A percentile compares a stretch with the other conserved stretches of the same genome.
Evolutionary conservation across 2,113 vertebrate species (phyloP).

Genomic region (Tinamus guttatus): DNA sequence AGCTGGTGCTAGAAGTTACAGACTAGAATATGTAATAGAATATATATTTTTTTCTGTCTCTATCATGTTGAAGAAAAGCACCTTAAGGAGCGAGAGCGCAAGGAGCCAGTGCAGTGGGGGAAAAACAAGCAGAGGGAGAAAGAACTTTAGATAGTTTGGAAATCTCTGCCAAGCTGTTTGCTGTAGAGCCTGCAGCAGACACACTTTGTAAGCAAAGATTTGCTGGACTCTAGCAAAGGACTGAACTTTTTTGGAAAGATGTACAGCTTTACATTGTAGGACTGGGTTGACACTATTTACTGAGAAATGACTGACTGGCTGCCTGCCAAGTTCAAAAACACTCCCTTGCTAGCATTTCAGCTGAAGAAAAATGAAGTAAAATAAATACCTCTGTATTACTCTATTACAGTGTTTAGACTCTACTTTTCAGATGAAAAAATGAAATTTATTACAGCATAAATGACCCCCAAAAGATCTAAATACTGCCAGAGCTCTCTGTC

Average conservation of each 20-base stretch:
- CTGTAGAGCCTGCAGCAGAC: constrained; percentile 9
- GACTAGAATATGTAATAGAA: neutral
- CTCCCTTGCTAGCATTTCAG: constrained; percentile 40
- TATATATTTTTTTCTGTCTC: neutral
- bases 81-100: neutral
- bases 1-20: neutral
- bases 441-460: constrained; percentile 38
- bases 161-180: neutral
- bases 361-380: constrained; percentile 19
- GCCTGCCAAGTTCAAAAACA: constrained; percentile 25
- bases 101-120: neutral
- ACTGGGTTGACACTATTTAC: constrained; percentile 39
- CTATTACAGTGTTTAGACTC: constrained; percentile 29
- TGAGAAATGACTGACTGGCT: neutral
- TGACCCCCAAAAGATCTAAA: constrained; percentile 3
- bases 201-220: neutral
- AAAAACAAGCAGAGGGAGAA: neutral
- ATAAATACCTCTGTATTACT: constrained; percentile 35
- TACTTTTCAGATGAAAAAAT: constrained; percentile 25
- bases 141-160: neutral
- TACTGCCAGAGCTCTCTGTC: neutral
- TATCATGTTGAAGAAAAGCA: neutral
- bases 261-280: constrained; percentile 1
- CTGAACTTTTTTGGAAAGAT: constrained; percentile 34
- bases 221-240: neutral